Evolutionary conservation across 2,888 invertebrate genomes (phyloP).

Genomic region (Sinopyrophorus schimmeli): DNA sequence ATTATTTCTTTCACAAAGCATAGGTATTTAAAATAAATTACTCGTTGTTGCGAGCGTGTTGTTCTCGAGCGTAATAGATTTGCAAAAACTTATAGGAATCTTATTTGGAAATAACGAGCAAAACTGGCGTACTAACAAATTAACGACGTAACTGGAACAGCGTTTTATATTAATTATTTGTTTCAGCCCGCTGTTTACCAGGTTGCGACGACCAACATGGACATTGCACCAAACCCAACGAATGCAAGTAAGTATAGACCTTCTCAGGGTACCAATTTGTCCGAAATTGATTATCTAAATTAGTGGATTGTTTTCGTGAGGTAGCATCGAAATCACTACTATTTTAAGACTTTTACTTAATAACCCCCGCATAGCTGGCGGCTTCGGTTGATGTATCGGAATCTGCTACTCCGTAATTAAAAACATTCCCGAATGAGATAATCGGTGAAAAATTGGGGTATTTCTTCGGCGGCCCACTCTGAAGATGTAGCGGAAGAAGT

Average conservation of each 20-base stretch:
- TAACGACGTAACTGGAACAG: neutral
- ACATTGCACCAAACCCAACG: slow-evolving; percentile 88
- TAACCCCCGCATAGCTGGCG: too few relatives aligned
- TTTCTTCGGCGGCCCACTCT: slow-evolving; percentile 22
- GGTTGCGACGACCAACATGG: slow-evolving; percentile 92
- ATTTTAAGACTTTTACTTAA: too few relatives aligned
- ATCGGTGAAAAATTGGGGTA: slow-evolving; percentile 16
- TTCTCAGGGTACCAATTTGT: too few relatives aligned
- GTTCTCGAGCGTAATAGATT: neutral
- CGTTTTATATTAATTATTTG: slow-evolving; percentile 35
- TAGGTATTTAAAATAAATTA: slow-evolving; percentile 19
- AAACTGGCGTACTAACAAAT: neutral
- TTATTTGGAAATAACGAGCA: neutral
- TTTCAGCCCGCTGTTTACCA: slow-evolving; percentile 89
- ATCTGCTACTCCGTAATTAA: too few relatives aligned
- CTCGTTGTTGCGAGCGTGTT: slow-evolving; percentile 14
- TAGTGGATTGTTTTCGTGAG: slow-evolving; percentile 15
- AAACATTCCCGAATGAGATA: too few relatives aligned
- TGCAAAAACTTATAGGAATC: neutral
- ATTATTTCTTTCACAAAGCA: slow-evolving; percentile 22
- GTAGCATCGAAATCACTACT: slow-evolving; percentile 12
- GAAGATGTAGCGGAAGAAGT: slow-evolving; percentile 45
- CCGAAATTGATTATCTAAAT: slow-evolving; percentile 19
- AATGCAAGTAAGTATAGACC: slow-evolving; percentile 87
- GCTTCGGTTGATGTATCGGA: too few relatives aligned